Evolutionary conservation across 2,113 vertebrate species (phyloP), one percentile per base, ranked within the genome.

Genomic region (Protobothrops mucrosquamatus): DNA sequence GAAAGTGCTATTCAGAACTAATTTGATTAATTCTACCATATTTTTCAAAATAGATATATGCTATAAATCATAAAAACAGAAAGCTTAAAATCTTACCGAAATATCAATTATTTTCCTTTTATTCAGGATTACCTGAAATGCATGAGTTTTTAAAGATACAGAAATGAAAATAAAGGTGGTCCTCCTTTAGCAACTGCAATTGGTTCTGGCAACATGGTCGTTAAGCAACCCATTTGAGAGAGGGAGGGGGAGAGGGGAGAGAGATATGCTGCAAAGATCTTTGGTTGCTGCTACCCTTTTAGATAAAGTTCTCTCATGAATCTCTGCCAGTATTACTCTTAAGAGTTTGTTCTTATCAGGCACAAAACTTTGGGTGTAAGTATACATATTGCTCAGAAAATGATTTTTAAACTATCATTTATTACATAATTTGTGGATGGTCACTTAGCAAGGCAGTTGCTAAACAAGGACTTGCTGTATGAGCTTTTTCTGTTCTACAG

Each of bases 1-100:
- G 85, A 64, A 2, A 88, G 88, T 92, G 94, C 51, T 74, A 92
- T 90, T 93, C 92, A 91, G 51, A 92, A 81, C 14, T 95, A 91
- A 85, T 93, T 93, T 55, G 5, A 91, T 61, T 95, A 55, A 61
- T 54, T 74, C 74, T 22, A 23, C 91, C 61, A 74, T 51, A 1
- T 15, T 22, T 94, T 54, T 89, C 91, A 96, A 91, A 94, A 48
- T 0, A 86, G 18, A 2, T 94, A 59, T 6, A 92, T 52, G 3
- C 69, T 56, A 56, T 0, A 10, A 54, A 3, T 74, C 57, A 74
- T 0, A 9, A 92, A 89, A 81, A 34, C 0, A 29, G 43, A 51
- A 5, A 20, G n/a, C 24, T 88, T 56, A 10, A 81, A 89, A 59
- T 93, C 29, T 89, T 23, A 39, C 18, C 51, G 26, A 29, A 89